Evolutionary conservation across 2,113 vertebrate genomes (phyloP).

Genomic region (Phalacrocorax carbo): DNA sequence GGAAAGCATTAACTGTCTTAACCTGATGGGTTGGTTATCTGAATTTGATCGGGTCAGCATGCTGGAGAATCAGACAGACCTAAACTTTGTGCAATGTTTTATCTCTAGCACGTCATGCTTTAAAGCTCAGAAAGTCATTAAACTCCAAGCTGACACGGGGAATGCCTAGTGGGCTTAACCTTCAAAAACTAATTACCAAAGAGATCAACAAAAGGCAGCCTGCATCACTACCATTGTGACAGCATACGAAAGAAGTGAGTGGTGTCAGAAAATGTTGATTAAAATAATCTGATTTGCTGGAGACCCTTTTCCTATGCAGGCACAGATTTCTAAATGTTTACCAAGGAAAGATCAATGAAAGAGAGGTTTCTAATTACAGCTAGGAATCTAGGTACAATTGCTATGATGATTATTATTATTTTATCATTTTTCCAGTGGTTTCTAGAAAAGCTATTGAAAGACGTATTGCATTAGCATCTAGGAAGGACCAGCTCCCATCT

Average conservation of each 20-base stretch:
- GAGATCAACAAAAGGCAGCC: slow-evolving; percentile 47
- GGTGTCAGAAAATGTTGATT: background rate
- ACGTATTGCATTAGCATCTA: background rate
- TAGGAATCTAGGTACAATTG: background rate
- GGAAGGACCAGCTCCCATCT: background rate
- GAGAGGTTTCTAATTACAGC: background rate
- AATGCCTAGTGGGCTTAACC: slow-evolving; percentile 59
- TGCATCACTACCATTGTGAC: background rate
- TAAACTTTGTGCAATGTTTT: background rate
- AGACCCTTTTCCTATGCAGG: background rate
- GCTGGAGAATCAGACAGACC: background rate
- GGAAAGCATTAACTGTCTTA: background rate
- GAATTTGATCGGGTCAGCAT: background rate
- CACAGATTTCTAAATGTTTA: background rate
- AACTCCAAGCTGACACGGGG: background rate
- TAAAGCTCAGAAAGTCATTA: slow-evolving; percentile 52
- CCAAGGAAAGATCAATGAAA: background rate
- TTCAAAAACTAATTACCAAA: slow-evolving; percentile 67
- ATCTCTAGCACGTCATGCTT: background rate
- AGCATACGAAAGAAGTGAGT: background rate
- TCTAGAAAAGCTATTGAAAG: background rate
- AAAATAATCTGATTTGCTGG: background rate
- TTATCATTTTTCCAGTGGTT: background rate
- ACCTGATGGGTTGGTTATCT: background rate
- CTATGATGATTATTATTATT: background rate